Evolutionary conservation across 2,888 invertebrate genomes (phyloP).

Genomic region (Hirtodrosophila alboralis): DNA sequence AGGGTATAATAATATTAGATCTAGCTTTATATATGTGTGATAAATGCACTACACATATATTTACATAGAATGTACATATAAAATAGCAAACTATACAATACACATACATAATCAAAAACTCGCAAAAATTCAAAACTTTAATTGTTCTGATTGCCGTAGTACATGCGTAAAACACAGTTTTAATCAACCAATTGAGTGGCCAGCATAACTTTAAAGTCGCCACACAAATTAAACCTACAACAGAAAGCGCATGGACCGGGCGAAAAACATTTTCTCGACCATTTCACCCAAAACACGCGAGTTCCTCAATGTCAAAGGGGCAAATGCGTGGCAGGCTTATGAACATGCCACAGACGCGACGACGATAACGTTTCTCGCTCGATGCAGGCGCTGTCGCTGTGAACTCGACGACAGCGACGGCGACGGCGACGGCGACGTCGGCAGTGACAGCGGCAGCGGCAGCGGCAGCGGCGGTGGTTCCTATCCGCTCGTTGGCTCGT

Average conservation of each 20-base stretch:
- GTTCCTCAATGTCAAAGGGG: constrained; percentile 22
- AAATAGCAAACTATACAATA: too few species aligned
- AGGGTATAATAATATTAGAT: too few species aligned
- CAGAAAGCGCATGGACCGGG: constrained; percentile 25
- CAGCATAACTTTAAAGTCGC: neutral
- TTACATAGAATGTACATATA: too few species aligned
- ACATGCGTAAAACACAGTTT: too few species aligned
- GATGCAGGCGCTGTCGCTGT: constrained; percentile 22
- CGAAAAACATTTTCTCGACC: constrained; percentile 12
- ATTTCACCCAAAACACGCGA: constrained; percentile 20
- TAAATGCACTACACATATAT: too few species aligned
- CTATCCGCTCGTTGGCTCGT: constrained; percentile 68
- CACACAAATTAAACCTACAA: constrained; percentile 35
- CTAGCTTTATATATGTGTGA: too few species aligned
- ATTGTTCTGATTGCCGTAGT: too few species aligned
- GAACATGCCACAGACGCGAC: constrained; percentile 17
- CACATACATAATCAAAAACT: too few species aligned
- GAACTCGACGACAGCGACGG: constrained; percentile 33
- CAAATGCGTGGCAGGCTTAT: constrained; percentile 69
- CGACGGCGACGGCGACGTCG: neutral
- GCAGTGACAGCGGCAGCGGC: too few species aligned
- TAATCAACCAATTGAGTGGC: too few species aligned
- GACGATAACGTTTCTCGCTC: constrained; percentile 20
- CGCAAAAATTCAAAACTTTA: too few species aligned
- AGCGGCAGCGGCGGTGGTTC: constrained; percentile 48